Base-by-base conservation (phyloP, 2,113 vertebrate species). In the Arvicanthis niloticus region DNA sequence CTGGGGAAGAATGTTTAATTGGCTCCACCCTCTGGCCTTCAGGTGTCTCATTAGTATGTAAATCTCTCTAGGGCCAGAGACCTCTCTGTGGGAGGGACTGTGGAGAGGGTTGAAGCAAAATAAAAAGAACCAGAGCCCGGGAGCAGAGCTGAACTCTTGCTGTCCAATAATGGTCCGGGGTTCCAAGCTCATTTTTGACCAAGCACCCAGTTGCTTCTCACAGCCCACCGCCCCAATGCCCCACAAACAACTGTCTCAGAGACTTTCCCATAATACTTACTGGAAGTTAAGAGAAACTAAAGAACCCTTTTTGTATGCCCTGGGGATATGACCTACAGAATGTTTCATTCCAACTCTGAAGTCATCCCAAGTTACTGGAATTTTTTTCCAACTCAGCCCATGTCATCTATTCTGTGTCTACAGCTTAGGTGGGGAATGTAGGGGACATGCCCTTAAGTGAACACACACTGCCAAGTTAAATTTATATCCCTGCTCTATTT, bases 391-490 rank as follows among this genome's bases (percentile, higher is more conserved):
- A 86, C 65, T 86, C 53, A 87, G 22, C 29, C 34, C 62, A 2
- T 17, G 12, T 85, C n/a, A 77, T 94, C 84, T 94, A 34, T 67
- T 95, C 68, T 60, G 56, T 92, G 77, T 89, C 68, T 65, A 53
- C 75, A n/a, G 31, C 11, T 95, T 89, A 94, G 48, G 16, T 53
- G 0, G 0, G 93, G 56, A 9, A 48, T 48, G 48, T 48, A 45
- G 48, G 48, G 89, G 68, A 31, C 24, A 24, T 42, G 48, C 17
- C 72, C 62, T 91, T 78, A 42, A 91, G 40, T 92, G 73, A 92
- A 86, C 13, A 95, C 37, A 31, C 77, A 80, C 1, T 70, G 51
- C 82, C 87, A 85, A 10, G 65, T 68, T 67, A 56, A 92, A 70
- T 75, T 77, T 62, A 89, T 62, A 89, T 76, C 68, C 72, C 17